Base-by-base conservation (phyloP, 2,888 invertebrate genomes). In the Drosophila anceps region DNA sequence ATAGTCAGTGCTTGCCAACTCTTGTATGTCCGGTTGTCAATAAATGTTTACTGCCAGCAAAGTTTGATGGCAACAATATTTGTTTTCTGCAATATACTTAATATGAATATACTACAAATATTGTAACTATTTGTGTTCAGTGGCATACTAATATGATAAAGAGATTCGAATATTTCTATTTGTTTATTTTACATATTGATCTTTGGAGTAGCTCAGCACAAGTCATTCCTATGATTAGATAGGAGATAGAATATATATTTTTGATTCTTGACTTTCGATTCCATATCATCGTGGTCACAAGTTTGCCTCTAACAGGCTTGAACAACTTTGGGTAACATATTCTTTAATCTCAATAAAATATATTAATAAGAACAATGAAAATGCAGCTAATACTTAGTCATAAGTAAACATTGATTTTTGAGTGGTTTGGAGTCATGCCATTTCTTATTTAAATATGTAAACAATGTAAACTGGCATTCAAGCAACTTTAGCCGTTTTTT, bases 1-100 rank as follows among this genome's bases (percentile, higher is more conserved):
- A 61, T 51, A 54, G 76, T 61, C 64, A 44, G 18, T 54, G 46
- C 44, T 54, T 51, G 75, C 53, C 54, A 67, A 69, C 79, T 79
- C 80, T 70, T 41, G 29, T 48, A 39, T 33, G 27, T 48, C 37
- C 27, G 31, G 29, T 27, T 78, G 79, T 66, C 68, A 67, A 46
- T 35, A 46, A 58, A 27, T 46, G 18, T 37, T 29, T 35, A 60
- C 15, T n/a, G 4, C 20, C 18, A 37, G 15, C 7, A 24, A 41
- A 31, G 15, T 13, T 31, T 2, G 12, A 54, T 33, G 18, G 20
- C 13, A 15, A 43, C 10, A 6, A 54, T 39, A 44, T 44, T 15
- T 27, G 4, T 5, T 20, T 10, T 24, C 24, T 24, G 2, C 4
- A 24, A 24, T 41, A 41, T 7, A 41, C 18, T 18, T 41, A 10